phyloP scores from a whole-genome alignment of 2,113 vertebrate genomes.

The Ia io region DNA sequence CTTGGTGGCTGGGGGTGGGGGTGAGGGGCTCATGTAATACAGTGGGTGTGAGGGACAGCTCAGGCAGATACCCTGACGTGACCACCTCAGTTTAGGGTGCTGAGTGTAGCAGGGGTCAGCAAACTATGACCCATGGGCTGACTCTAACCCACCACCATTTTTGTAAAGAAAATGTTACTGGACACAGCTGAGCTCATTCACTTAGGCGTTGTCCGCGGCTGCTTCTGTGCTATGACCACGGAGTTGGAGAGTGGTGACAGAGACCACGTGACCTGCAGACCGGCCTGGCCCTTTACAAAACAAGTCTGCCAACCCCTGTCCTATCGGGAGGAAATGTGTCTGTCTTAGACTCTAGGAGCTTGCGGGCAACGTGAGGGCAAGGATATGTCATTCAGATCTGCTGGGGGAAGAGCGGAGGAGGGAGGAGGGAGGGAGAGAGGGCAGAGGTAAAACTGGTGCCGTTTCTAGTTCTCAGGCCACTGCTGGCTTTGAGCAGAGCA shows the following conservation, averaged over 20 bases:
- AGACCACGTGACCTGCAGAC: neutral
- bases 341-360: neutral
- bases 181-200: neutral
- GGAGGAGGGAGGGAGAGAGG: too few species aligned
- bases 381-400: neutral
- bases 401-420: neutral
- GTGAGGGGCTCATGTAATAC: neutral
- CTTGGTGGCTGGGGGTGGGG: neutral
- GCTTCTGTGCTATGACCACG: rapidly evolving
- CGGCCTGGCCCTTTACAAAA: neutral
- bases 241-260: neutral
- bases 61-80: neutral
- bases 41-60: neutral
- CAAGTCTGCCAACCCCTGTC: neutral
- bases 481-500: neutral
- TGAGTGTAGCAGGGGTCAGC: neutral
- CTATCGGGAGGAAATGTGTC: neutral
- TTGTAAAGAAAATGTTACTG: neutral
- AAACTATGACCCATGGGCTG: neutral
- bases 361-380: neutral
- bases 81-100: neutral
- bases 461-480: neutral
- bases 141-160: neutral
- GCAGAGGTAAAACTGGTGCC: neutral
- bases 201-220: rapidly evolving